A percentile compares a stretch with the other conserved stretches of the same genome.
Evolutionary conservation across 2,888 invertebrate genomes (phyloP).

Genomic region (Drosophila rubida): DNA sequence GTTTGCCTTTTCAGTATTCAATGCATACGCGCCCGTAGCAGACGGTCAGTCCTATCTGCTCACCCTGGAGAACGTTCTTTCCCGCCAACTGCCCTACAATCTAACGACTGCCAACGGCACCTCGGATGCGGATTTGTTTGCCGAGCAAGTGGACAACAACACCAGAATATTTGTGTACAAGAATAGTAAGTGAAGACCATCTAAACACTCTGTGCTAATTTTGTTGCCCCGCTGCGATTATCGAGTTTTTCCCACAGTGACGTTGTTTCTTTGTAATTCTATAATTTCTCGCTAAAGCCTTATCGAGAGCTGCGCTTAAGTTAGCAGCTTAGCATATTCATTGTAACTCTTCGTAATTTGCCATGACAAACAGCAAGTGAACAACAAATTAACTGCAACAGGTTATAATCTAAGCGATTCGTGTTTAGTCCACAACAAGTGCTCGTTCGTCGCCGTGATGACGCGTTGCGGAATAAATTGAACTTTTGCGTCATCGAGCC

Average conservation of each 20-base stretch:
- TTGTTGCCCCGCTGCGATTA: neutral
- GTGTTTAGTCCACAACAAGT: conserved; percentile 11
- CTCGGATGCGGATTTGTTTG: conserved; percentile 48
- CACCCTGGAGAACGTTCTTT: conserved; percentile 62
- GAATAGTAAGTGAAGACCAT: conserved; percentile 67
- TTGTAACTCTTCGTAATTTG: neutral
- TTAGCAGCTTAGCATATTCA: neutral
- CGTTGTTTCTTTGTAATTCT: neutral
- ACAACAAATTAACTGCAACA: conserved; percentile 30
- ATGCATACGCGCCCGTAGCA: conserved; percentile 69
- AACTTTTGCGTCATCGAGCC: conserved; percentile 42
- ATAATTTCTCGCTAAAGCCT: neutral
- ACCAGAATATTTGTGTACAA: conserved; percentile 76
- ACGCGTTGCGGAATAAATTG: conserved; percentile 17
- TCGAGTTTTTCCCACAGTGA: neutral
- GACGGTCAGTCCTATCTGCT: conserved; percentile 79
- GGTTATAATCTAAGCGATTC: conserved; percentile 29
- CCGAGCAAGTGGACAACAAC: conserved; percentile 61
- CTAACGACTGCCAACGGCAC: conserved; percentile 48
- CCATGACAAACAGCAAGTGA: conserved; percentile 18
- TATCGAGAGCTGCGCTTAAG: neutral
- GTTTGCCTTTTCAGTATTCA: conserved; percentile 81
- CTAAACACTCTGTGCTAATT: neutral
- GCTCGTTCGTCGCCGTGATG: conserved; percentile 4
- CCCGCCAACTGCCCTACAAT: conserved; percentile 56